Evolutionary conservation across 2,888 invertebrate genomes (phyloP), one percentile per base, ranked within the genome.

Genomic region (Tachystola acroxantha): DNA sequence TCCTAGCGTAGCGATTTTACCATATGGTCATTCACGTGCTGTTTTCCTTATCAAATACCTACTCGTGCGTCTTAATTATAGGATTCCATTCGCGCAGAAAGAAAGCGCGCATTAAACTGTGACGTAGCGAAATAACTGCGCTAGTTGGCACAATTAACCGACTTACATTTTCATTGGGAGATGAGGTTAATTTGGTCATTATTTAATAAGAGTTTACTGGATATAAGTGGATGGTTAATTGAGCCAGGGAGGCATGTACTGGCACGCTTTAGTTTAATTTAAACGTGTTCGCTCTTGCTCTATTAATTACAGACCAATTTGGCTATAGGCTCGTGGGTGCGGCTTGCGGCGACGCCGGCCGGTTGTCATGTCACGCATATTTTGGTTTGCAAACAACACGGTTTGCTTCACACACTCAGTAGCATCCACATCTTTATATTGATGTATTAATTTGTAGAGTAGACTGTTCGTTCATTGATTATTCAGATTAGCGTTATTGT

Each of bases 251-350:
- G 19, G 20, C 31, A 22, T 16, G 40, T 40, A 20, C 33, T 28
- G 39, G 36, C 36, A 36, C 39, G 44, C 43, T 44, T 47, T 43
- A 43, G 31, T 36, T 48, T 42, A 51, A 46, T 49, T 46, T 42
- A 39, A 46, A 44, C 25, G 39, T 42, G 28, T 43, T 40, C 40
- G 38, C 42, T 39, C 46, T 43, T 39, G 41, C 40, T 31, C 31
- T 29, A 41, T 48, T 46, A 51, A 50, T 50, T 52, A 34, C 29
- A 30, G 32, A 39, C 37, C 43, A 48, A 48, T 52, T 50, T 40
- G 45, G 38, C 45, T 42, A 32, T 40, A 43, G 40, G 27, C 19
- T 28, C n/a, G 24, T 24, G 46, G 52, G 52, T 37, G 51, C 33
- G 51, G 45, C 39, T 39, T 39, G 33, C 40, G 35, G 35, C 20